Conservation (phyloP, 1,140 invertebrate genomes). For the Proctacanthus coquilletti region DNA sequence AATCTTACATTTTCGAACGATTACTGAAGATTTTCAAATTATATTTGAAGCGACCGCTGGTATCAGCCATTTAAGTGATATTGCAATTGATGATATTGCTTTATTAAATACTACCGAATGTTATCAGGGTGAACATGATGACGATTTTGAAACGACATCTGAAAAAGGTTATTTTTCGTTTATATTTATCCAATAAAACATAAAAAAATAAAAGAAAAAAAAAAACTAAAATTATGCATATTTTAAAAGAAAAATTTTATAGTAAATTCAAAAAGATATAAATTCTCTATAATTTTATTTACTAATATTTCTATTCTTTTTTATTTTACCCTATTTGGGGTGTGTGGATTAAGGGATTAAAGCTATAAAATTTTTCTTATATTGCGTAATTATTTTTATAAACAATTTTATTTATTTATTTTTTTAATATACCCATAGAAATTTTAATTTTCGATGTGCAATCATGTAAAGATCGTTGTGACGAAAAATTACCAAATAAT, state of each 20-base stretch:
- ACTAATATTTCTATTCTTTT: too few relatives aligned
- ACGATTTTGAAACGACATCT: neutral
- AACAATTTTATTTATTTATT: neutral
- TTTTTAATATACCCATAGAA: constrained; percentile 1
- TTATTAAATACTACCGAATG: constrained; percentile 9
- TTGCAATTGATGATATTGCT: constrained; percentile 25
- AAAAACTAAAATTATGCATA: neutral
- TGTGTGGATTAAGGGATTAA: too few relatives aligned
- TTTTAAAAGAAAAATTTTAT: neutral
- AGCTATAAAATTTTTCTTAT: too few relatives aligned
- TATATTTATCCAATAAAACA: neutral
- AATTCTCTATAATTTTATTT: too few relatives aligned
- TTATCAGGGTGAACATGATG: neutral
- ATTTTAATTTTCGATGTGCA: constrained; percentile 10
- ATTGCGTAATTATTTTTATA: too few relatives aligned
- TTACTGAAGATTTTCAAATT: constrained; percentile 20
- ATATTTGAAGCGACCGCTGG: constrained; percentile 16
- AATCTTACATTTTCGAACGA: constrained; percentile 18
- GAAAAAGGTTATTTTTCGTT: neutral
- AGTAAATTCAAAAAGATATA: constrained; percentile 1
- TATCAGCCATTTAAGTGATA: constrained; percentile 15
- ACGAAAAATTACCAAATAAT: neutral
- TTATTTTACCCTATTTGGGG: too few relatives aligned
- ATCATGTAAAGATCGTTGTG: constrained; percentile 17
- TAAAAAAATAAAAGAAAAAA: neutral